Conservation (phyloP, 2,797 vertebrate species). For the Anguilla pacifica region DNA sequence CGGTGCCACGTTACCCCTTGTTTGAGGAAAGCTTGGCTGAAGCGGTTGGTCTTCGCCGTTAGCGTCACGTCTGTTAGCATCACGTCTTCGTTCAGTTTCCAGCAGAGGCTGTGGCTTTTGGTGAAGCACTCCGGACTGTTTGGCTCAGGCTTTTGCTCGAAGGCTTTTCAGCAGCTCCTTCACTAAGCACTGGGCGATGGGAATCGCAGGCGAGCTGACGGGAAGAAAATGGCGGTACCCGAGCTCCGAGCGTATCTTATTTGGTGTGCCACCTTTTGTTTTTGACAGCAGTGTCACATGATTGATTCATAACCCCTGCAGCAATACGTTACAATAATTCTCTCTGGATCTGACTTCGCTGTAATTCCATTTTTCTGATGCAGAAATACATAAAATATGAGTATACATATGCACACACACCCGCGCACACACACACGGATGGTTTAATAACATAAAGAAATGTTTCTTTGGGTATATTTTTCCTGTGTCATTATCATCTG, state of each 20-base stretch:
- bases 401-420: not conserved
- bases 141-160: not conserved
- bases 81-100: not conserved
- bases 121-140: not conserved
- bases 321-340: constrained; percentile 4
- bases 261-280: not conserved
- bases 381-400: not conserved
- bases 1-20: not conserved
- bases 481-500: not conserved
- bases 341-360: not conserved
- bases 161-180: not conserved
- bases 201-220: not conserved
- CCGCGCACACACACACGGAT: not conserved
- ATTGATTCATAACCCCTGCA: constrained; percentile 4
- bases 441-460: not conserved
- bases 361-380: constrained; percentile 3
- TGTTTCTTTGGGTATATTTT: not conserved
- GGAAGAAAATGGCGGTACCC: not conserved
- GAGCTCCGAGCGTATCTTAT: not conserved
- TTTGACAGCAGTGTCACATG: not conserved
- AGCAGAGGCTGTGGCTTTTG: not conserved
- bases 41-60: not conserved
- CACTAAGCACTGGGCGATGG: not conserved
- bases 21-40: not conserved
- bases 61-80: no score